Evolutionary conservation across 2,888 invertebrate species (phyloP).

Genomic region (Scaeva pyrastri): DNA sequence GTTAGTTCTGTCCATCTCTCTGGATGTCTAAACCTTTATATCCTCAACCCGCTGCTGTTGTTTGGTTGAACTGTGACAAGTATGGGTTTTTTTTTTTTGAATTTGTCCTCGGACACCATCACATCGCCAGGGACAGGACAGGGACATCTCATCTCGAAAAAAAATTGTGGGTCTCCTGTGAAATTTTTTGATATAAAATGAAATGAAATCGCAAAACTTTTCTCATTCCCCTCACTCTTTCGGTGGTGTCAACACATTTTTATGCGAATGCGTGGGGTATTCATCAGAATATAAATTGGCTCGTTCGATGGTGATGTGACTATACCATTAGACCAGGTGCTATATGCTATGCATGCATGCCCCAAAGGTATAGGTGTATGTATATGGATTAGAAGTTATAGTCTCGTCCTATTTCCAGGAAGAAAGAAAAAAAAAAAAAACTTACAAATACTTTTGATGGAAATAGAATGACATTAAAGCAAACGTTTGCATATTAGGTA

Average conservation of each 20-base stretch:
- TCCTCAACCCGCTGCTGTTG: conserved; percentile 10
- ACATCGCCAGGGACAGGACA: background rate
- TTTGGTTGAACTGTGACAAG: conserved; percentile 54
- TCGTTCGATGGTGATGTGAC: conserved; percentile 78
- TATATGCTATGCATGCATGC: too few species aligned
- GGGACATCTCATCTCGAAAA: conserved; percentile 33
- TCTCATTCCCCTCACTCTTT: conserved; percentile 47
- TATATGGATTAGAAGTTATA: conserved; percentile 51
- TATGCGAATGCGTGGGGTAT: conserved; percentile 73
- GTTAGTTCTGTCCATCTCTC: background rate
- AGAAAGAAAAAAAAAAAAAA: conserved; percentile 1
- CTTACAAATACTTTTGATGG: conserved; percentile 48
- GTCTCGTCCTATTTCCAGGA: conserved; percentile 11
- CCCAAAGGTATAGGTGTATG: conserved; percentile 61
- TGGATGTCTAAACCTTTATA: background rate
- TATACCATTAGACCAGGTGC: too few species aligned
- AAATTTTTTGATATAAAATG: conserved; percentile 54
- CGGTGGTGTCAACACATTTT: conserved; percentile 51
- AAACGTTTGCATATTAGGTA: conserved; percentile 28
- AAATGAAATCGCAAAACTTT: conserved; percentile 73
- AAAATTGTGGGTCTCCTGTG: conserved; percentile 15
- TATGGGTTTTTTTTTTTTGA: conserved; percentile 34
- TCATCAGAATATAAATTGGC: conserved; percentile 82
- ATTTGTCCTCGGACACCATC: background rate
- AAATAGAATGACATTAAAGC: conserved; percentile 52